These are phyloP conservation scores for Sebastolobus altivelis DNA, from an alignment of 2,797 vertebrate species.

Conservation along the genomic window DNA sequence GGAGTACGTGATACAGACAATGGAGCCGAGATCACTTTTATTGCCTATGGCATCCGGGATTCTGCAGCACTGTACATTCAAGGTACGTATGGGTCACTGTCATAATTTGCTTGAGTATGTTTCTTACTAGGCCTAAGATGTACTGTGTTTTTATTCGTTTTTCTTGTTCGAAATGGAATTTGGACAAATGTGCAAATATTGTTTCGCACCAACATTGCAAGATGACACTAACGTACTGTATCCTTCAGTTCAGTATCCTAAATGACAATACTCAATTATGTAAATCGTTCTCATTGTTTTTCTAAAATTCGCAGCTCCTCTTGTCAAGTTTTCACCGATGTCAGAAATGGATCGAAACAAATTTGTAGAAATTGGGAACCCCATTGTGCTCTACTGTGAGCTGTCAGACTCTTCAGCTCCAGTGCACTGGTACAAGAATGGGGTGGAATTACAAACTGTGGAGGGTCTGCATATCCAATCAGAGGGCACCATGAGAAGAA, in stretches of 20 bases:
- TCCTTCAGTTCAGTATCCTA: neutral
- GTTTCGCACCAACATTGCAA: neutral
- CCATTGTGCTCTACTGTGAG: constrained; percentile 90
- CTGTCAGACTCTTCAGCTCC: constrained; percentile 84
- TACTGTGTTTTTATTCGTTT: neutral
- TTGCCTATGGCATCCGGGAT: constrained; percentile 89
- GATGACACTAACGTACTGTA: neutral
- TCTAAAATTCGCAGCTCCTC: constrained; percentile 80
- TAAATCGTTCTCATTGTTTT: constrained; percentile 21
- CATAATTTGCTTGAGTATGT: neutral
- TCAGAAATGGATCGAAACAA: constrained; percentile 91
- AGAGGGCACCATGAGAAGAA: constrained; percentile 88
- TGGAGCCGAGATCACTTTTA: constrained; percentile 90
- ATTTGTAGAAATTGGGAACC: constrained; percentile 88
- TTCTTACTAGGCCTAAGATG: neutral
- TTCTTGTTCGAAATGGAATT: constrained; percentile 13
- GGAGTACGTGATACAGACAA: constrained; percentile 86
- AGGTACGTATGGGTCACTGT: constrained; percentile 80
- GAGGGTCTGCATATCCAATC: constrained; percentile 88
- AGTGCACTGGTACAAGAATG: constrained; percentile 90
- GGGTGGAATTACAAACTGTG: constrained; percentile 80
- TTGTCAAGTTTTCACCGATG: constrained; percentile 86
- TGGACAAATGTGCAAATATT: neutral
- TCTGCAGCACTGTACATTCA: constrained; percentile 91
- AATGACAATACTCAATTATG: neutral